phyloP scores from a whole-genome alignment of 2,113 vertebrate species.

The Cygnus buccinator region DNA sequence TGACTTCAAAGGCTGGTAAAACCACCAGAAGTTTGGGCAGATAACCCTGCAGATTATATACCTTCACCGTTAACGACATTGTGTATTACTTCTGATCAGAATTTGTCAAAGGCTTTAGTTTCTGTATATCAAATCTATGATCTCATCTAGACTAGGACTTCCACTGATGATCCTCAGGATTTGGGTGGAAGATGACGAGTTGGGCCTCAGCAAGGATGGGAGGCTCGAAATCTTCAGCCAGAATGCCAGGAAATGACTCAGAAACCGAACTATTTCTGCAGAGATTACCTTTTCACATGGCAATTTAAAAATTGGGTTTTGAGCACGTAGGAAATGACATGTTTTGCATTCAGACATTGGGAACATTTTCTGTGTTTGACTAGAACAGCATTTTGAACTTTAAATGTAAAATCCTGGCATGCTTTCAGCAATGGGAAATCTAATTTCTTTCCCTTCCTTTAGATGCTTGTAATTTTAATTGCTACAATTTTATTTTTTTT shows the following conservation, averaged over 20 bases:
- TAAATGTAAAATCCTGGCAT: background rate
- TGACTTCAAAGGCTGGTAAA: background rate
- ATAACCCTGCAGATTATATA: background rate
- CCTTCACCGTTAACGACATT: background rate
- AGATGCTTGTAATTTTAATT: background rate
- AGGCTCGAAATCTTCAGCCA: background rate
- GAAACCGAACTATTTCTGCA: background rate
- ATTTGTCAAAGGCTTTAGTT: background rate
- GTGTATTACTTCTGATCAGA: background rate
- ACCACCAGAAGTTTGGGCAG: background rate
- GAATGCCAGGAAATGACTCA: conserved; percentile 44
- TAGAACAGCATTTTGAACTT: conserved; percentile 25
- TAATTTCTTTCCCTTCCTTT: conserved; percentile 12
- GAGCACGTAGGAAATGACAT: conserved; percentile 27
- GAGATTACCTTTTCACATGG: conserved; percentile 6
- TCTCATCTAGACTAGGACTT: background rate
- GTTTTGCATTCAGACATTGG: background rate
- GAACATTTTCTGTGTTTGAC: conserved; percentile 11
- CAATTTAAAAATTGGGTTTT: conserved; percentile 17
- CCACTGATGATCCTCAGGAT: background rate
- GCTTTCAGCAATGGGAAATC: conserved; percentile 5
- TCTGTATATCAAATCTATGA: background rate
- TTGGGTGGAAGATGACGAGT: background rate
- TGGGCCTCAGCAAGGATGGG: background rate
- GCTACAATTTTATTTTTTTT: background rate